phyloP scores from a whole-genome alignment of 35 echinoderm and acorn worm species.

The Heliocidaris erythrogramma region DNA sequence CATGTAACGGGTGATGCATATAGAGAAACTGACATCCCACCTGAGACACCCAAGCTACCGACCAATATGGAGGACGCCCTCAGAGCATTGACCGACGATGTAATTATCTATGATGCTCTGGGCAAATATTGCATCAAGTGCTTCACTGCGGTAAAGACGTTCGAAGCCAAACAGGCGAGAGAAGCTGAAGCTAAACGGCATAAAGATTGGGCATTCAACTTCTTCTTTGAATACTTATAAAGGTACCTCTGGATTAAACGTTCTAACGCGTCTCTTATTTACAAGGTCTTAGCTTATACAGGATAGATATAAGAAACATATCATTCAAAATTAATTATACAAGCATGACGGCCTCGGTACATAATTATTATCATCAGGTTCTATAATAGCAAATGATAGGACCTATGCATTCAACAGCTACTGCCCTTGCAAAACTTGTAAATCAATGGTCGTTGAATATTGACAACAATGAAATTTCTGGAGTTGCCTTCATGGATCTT shows the following conservation, averaged over 20 bases:
- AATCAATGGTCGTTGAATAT: too few species aligned
- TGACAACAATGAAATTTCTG: too few species aligned
- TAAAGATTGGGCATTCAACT: slow-evolving; percentile 46
- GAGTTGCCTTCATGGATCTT: too few species aligned
- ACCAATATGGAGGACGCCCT: slow-evolving; percentile 64
- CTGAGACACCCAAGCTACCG: slow-evolving; percentile 42
- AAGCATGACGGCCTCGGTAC: too few species aligned
- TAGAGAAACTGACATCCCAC: slow-evolving; percentile 22
- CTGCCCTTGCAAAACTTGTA: too few species aligned
- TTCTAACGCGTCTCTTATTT: too few species aligned
- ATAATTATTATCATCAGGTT: too few species aligned
- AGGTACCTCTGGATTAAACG: background rate
- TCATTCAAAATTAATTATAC: too few species aligned
- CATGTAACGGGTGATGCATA: slow-evolving; percentile 39
- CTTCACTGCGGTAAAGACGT: slow-evolving; percentile 59
- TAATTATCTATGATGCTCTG: slow-evolving; percentile 45
- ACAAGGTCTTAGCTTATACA: too few species aligned
- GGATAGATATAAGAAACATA: too few species aligned
- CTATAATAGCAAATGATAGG: too few species aligned
- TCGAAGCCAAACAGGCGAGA: slow-evolving; percentile 39
- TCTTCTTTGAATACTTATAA: slow-evolving; percentile 70
- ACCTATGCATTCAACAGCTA: too few species aligned
- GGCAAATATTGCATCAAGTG: slow-evolving; percentile 70
- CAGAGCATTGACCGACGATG: slow-evolving; percentile 50
- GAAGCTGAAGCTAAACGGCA: slow-evolving; percentile 48